Base-by-base conservation (phyloP, 2,888 invertebrate genomes). In the Ochropleura plecta region DNA sequence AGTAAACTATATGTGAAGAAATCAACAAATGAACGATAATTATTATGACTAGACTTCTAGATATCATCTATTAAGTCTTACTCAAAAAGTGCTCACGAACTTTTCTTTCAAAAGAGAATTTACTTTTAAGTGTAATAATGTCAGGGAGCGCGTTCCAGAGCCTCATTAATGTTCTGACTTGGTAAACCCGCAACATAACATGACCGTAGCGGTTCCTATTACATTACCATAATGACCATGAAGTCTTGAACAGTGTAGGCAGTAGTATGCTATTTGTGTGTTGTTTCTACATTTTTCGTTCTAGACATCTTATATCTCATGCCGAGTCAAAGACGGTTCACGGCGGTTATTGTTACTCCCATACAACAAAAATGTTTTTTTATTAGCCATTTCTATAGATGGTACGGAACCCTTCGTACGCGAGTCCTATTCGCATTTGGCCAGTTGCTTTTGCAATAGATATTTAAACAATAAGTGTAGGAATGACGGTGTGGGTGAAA, bases 211-310 rank as follows among this genome's bases (percentile, higher is more conserved):
- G n/a, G 44, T 67, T 67, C 66, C 78, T 75, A 71, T 60, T 65
- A 30, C 30, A 79, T 79, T 80, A 71, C 42, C 60, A 72, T 72
- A 62, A 70, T 62, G 80, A 48, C 80, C 80, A 53, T 81, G 80
- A 80, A 80, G 67, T 44, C n/a, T 51, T 20, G 18, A 10, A 40
- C 51, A 12, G 44, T 40, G 81, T 81, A 46, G 81, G 77, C 51
- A 5, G 59, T 40, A 40, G 70, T 66, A 70, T 73, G 70, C 77
- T 49, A 63, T 67, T 77, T 70, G 62, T 73, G 69, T 73, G 48
- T 67, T 76, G 14, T 57, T 57, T 51, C 46, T 20, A 44, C 30
- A 65, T 57, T 77, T 75, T 76, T 77, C 73, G 20, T 62, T 49
- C 53, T 51, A 53, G 18, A 60, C 44, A 49, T 67, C 55, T n/a